Evolutionary conservation across 2,888 invertebrate species (phyloP).

Genomic region (Clanis bilineata): DNA sequence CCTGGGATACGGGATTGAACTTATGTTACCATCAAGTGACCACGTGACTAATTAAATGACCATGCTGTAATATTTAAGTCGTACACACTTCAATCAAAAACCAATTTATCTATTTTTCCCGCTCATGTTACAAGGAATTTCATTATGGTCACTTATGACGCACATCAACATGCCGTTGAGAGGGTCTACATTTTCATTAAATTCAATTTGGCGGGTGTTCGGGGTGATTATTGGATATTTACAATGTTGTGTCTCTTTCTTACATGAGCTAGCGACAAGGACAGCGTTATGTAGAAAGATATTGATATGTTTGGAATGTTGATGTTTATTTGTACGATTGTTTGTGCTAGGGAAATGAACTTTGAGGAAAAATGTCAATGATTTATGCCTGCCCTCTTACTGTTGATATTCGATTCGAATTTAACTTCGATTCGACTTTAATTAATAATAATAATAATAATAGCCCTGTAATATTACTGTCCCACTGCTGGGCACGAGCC

Average conservation of each 20-base stretch:
- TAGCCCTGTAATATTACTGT: too few species aligned
- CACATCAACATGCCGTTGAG: neutral
- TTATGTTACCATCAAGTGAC: too few species aligned
- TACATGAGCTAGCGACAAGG: neutral
- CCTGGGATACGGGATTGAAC: too few species aligned
- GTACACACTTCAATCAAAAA: too few species aligned
- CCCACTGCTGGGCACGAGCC: too few species aligned
- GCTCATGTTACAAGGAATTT: neutral
- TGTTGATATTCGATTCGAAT: too few species aligned
- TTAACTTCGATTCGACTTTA: too few species aligned
- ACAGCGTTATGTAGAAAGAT: neutral
- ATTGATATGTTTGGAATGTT: neutral
- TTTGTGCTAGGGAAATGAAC: neutral
- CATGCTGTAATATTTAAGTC: too few species aligned
- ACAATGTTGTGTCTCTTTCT: neutral
- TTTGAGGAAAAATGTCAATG: neutral
- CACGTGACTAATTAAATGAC: too few species aligned
- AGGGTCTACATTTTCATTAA: constrained; percentile 12
- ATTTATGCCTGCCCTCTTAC: too few species aligned
- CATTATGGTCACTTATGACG: constrained; percentile 3
- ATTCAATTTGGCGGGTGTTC: constrained; percentile 5
- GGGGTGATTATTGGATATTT: neutral
- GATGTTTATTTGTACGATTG: neutral
- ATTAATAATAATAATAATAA: too few species aligned
- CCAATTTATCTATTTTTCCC: neutral